Evolutionary conservation across 2,888 invertebrate genomes (phyloP), one percentile per base, ranked within the genome.

Genomic region (Tinea trinotella): DNA sequence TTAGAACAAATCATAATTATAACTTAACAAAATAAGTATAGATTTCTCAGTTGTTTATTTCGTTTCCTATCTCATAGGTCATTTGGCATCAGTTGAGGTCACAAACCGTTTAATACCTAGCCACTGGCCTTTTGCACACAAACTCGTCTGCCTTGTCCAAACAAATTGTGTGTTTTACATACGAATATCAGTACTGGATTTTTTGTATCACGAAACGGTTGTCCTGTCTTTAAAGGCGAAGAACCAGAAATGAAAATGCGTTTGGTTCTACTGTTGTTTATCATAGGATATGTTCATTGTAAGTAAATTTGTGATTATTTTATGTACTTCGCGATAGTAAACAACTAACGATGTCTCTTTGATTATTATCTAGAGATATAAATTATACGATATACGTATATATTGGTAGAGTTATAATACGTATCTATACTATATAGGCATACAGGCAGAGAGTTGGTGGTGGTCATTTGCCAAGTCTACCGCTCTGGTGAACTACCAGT

Each of bases 241-340:
- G 30, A 30, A 10, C n/a, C 1, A 4, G 2, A 4, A n/a, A n/a
- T 46, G 18, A 19, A 46, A 19, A 46, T 46, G 46, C 46, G 46
- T 1, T 64, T 82, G 59, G 61, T 82, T 57, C 67, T 76, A 56
- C 64, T 65, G 56, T 64, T 78, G 59, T 74, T 50, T 50, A 12
- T 24, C 18, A 24, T 50, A 3, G 50, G 67, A 62, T 70, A 66
- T 56, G 67, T 67, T 56, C 69, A 83, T 68, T 75, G 83, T 81
- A 59, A 82, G 81, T 81, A 54, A 13, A 7, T n/a, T n/a, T n/a
- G n/a, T n/a, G n/a, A n/a, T n/a, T n/a, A n/a, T n/a, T n/a, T n/a
- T n/a, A n/a, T n/a, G n/a, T n/a, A n/a, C n/a, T n/a, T n/a, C n/a
- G n/a, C n/a, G n/a, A n/a, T n/a, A n/a, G n/a, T n/a, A n/a, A n/a